Base-by-base conservation (phyloP, 2,888 invertebrate genomes). In the Hecatera dysodea region DNA sequence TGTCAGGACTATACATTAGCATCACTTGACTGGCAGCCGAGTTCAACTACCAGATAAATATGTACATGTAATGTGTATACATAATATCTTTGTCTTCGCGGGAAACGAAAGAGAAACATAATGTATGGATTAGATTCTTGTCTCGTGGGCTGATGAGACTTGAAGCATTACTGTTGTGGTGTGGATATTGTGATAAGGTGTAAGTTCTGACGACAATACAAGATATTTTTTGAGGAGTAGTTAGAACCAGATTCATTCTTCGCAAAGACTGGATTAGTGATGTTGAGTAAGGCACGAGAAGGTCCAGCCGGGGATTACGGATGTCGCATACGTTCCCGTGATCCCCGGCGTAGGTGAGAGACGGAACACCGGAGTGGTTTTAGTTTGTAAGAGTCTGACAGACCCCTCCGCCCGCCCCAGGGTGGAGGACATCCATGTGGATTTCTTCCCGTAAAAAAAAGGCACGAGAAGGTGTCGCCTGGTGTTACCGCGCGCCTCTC, bases 101-200 rank as follows among this genome's bases (percentile, higher is more conserved):
- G 59, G 67, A 78, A 81, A 78, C 62, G 78, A 81, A 81, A 81
- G 81, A 78, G 80, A 81, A 81, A 81, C 64, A 67, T 61, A 78
- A 72, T 67, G 52, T 57, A 72, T 72, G 53, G 22, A 67, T 66
- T 63, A 53, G 46, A 78, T 77, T 67, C 72, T 72, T 36, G 67
- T 64, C 67, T 67, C 39, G 67, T 77, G 36, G 66, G 19, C 6
- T 24, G 22, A 19, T 3, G 50, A 48, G 59, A 27, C 39, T 52
- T 44, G 24, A 52, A 42, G n/a, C 22, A 24, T 59, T 53, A 48
- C 39, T 65, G 33, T 11, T 19, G 17, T n/a, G 24, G 12, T 33
- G 55, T 63, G 15, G 63, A 27, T 29, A 17, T 72, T 12, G n/a
- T 44, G 15, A 57, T 64, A 5, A 15, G n/a, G n/a, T 36, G 50